These are phyloP conservation scores for Rutpela maculata DNA, from an alignment of 2,888 invertebrate species.

Conservation along the genomic window DNA sequence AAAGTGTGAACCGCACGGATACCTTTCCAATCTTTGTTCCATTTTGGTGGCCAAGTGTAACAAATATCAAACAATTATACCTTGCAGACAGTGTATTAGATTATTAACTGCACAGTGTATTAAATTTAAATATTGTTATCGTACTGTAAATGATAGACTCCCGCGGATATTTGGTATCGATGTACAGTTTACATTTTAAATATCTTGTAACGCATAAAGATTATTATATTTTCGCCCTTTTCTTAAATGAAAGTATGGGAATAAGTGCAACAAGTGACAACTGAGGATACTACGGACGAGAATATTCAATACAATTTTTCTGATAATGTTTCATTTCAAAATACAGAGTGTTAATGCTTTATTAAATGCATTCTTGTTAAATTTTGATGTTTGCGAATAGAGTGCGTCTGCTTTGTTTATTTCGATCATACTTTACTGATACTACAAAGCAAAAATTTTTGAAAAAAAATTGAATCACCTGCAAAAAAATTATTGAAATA, in stretches of 20 bases:
- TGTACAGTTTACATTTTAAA: slow-evolving; percentile 9
- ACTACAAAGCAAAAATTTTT: too few relatives aligned
- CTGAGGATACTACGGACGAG: too few relatives aligned
- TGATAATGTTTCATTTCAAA: too few relatives aligned
- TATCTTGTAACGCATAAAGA: not conserved
- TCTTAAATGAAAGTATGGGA: not conserved
- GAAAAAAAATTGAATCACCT: too few relatives aligned
- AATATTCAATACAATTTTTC: too few relatives aligned
- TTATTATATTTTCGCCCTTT: not conserved
- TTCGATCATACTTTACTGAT: too few relatives aligned
- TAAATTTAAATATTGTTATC: slow-evolving; percentile 34
- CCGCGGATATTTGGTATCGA: slow-evolving; percentile 25
- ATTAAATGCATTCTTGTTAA: too few relatives aligned
- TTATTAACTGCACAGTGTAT: slow-evolving; percentile 26
- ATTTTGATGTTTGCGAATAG: too few relatives aligned
- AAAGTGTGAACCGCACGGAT: slow-evolving; percentile 64
- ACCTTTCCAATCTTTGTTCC: slow-evolving; percentile 71
- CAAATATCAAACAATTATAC: slow-evolving; percentile 52
- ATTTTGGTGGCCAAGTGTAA: slow-evolving; percentile 72
- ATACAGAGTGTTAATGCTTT: too few relatives aligned
- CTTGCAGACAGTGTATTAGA: slow-evolving; percentile 30
- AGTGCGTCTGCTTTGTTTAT: too few relatives aligned
- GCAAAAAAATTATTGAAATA: too few relatives aligned
- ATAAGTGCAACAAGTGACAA: not conserved
- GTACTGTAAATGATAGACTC: slow-evolving; percentile 14